Evolutionary conservation across 2,888 invertebrate genomes (phyloP).

Genomic region (Magallana nippona): DNA sequence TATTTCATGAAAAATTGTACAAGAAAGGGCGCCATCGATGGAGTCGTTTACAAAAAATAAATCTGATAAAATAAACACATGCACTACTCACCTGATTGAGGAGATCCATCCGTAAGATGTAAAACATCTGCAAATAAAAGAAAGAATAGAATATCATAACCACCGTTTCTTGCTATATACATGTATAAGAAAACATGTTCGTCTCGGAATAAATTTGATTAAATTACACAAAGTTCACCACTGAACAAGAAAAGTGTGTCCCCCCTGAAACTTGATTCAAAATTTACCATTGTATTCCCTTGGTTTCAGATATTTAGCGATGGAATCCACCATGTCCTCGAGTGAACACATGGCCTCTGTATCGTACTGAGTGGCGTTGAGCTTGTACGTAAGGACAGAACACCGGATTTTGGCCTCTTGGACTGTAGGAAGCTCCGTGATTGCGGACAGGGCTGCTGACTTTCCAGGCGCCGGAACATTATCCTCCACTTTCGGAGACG

Average conservation of each 20-base stretch:
- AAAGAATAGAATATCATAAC: not conserved
- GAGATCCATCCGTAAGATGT: slow-evolving; percentile 11
- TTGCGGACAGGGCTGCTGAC: not conserved
- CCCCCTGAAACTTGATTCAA: not conserved
- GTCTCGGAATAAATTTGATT: not conserved
- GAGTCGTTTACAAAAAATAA: no score
- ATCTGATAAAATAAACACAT: no score
- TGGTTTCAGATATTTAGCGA: slow-evolving; percentile 26
- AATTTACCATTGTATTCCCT: slow-evolving; percentile 37
- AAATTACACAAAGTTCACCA: not conserved
- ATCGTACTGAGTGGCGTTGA: not conserved
- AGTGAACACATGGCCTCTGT: not conserved
- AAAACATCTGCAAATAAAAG: slow-evolving; percentile 4
- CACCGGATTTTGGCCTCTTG: not conserved
- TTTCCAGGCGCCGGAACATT: not conserved
- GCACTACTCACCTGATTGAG: not conserved
- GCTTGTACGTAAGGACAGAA: slow-evolving; percentile 29
- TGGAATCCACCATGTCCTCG: slow-evolving; percentile 4
- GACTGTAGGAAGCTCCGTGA: not conserved
- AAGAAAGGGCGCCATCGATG: no score
- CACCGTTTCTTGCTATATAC: no score
- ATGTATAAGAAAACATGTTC: no score
- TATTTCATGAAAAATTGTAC: no score
- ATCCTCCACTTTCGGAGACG: not conserved
- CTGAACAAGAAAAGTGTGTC: not conserved